A percentile compares a stretch with the other conserved stretches of the same genome.
These are phyloP conservation scores for Ichneumon xanthorius DNA, from an alignment of 2,888 invertebrate species.

Conservation along the genomic window DNA sequence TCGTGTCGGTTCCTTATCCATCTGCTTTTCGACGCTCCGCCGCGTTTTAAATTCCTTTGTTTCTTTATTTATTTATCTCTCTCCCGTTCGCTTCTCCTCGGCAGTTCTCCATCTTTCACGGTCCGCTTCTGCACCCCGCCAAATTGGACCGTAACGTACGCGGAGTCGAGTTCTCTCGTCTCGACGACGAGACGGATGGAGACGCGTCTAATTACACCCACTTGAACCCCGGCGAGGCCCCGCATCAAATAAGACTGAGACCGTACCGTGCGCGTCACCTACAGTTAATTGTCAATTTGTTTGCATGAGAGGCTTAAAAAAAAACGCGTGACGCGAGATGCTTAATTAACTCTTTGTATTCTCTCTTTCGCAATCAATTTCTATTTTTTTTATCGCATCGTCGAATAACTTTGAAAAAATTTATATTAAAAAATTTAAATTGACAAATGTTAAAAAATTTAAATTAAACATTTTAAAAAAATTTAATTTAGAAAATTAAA, in stretches of 20 bases:
- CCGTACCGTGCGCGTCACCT: conserved; percentile 47
- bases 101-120: conserved; percentile 7
- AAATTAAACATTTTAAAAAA: no score
- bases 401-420: background rate
- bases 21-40: conserved; percentile 26
- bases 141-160: conserved; percentile 19
- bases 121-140: conserved; percentile 1
- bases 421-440: no score
- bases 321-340: background rate
- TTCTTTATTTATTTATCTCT: conserved; percentile 9
- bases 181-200: conserved; percentile 45
- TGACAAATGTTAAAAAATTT: no score
- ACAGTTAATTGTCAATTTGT: conserved; percentile 18
- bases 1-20: conserved; percentile 24
- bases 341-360: no score
- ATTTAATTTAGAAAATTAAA: background rate
- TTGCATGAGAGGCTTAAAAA: background rate
- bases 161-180: conserved; percentile 36
- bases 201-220: conserved; percentile 66
- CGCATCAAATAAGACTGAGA: conserved; percentile 49
- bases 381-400: no score
- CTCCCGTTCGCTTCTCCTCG: conserved; percentile 9
- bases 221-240: conserved; percentile 57
- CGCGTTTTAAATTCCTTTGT: conserved; percentile 33
- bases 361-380: no score